Evolutionary conservation across 2,113 vertebrate species (phyloP), one percentile per base, ranked within the genome.

Genomic region (Bagarius yarrelli): DNA sequence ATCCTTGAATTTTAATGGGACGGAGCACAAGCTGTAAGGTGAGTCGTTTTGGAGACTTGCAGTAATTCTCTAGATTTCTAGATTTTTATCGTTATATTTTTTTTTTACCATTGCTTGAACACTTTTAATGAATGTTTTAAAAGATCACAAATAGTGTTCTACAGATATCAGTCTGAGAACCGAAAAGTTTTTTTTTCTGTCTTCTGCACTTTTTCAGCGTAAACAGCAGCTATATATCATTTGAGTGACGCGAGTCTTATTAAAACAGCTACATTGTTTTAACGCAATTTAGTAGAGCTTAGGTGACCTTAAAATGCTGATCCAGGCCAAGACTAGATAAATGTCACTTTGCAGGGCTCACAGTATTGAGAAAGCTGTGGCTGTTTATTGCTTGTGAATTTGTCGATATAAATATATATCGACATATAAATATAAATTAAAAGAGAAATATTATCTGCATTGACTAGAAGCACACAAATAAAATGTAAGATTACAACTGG

Each of bases 281-380:
- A 47, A 52, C 36, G 50, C 60, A 50, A 78, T 64, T 52, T 78
- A 15, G 64, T 52, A 36, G 59, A 36, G 56, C 79, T 72, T 57
- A 72, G 53, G 70, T 47, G 55, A 80, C 78, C 67, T 60, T 80
- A 60, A 60, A 80, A 61, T 55, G 67, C 36, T 72, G 66, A 71
- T 59, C 56, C 36, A 40, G 56, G 53, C 60, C 69, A 56, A 69
- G 64, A 67, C n/a, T 59, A 57, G 16, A 64, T 47, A 79, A 70
- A 70, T 79, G 78, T 69, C 63, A 67, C 67, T 36, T 27, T 79
- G 25, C 14, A 19, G 52, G 25, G 15, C 12, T 67, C 8, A 23
- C 63, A 19, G 19, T 69, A 55, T 67, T 66, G 30, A 78, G 63
- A 25, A 36, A 40, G 40, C 14, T 25, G 21, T 52, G 59, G 18